phyloP scores from a whole-genome alignment of 2,113 vertebrate genomes.

The Coryphaenoides rupestris region DNA sequence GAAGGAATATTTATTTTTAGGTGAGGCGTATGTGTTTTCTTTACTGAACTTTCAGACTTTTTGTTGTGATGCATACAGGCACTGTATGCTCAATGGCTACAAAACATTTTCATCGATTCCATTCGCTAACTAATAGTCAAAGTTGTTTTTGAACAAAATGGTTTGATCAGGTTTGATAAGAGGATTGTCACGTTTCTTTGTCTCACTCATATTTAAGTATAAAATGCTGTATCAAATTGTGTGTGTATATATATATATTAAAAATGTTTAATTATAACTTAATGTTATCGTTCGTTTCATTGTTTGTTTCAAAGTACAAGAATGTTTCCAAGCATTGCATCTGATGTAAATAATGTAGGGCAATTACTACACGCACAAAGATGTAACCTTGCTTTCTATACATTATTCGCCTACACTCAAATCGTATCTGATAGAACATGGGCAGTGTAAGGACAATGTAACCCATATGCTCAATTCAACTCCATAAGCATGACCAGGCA shows the following conservation, averaged over 20 bases:
- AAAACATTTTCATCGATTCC: slow-evolving; percentile 24
- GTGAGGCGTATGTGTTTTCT: slow-evolving; percentile 36
- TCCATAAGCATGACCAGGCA: no score
- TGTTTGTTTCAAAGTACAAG: not conserved
- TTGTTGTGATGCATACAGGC: slow-evolving; percentile 51
- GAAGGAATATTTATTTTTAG: slow-evolving; percentile 70
- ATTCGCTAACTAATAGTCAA: slow-evolving; percentile 25
- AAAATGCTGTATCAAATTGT: slow-evolving; percentile 55
- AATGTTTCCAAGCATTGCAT: no score
- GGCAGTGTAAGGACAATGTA: no score
- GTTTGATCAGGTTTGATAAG: slow-evolving; percentile 18
- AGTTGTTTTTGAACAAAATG: slow-evolving; percentile 15
- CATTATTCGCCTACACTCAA: no score
- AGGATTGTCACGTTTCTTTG: slow-evolving; percentile 31
- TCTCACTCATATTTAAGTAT: slow-evolving; percentile 60
- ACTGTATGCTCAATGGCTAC: slow-evolving; percentile 54
- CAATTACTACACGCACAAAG: no score
- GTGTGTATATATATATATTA: slow-evolving; percentile 46
- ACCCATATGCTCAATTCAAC: no score
- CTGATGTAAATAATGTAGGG: no score
- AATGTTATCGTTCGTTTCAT: not conserved
- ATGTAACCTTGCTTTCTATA: no score
- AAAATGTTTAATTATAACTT: slow-evolving; percentile 21
- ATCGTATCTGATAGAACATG: no score
- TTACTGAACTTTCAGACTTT: slow-evolving; percentile 22